These are phyloP conservation scores for Thaumatotibia leucotreta DNA, from an alignment of 1,140 invertebrate species.

Conservation along the genomic window DNA sequence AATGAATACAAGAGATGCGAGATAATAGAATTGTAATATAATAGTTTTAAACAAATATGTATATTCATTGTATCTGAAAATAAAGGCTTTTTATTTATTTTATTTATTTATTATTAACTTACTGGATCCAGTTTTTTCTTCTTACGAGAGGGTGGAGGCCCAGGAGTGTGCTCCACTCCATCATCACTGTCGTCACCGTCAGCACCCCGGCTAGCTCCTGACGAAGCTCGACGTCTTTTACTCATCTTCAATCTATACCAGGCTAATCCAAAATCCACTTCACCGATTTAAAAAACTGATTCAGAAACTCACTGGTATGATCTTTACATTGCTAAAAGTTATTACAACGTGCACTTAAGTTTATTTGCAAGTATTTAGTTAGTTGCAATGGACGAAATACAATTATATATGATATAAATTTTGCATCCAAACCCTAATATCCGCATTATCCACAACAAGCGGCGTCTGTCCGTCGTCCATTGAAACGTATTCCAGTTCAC, in stretches of 20 bases:
- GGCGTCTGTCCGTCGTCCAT: background rate
- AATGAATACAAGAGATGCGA: no score
- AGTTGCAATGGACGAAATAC: background rate
- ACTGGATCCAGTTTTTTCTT: conserved; percentile 72
- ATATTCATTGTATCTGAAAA: no score
- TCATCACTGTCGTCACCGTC: conserved; percentile 70
- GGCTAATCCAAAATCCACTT: conserved; percentile 1
- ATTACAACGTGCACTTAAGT: background rate
- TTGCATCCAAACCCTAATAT: no score
- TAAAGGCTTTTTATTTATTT: no score
- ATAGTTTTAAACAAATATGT: no score
- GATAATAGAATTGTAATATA: no score
- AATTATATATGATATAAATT: no score
- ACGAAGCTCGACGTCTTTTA: conserved; percentile 82
- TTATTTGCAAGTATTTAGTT: background rate
- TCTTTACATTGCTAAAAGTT: background rate
- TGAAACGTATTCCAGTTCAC: background rate
- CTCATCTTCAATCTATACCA: conserved; percentile 71
- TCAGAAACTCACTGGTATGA: background rate
- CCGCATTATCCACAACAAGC: conserved; percentile 10
- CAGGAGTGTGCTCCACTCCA: conserved; percentile 53
- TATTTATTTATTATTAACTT: conserved; percentile 19
- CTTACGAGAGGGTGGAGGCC: conserved; percentile 64
- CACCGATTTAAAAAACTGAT: background rate
- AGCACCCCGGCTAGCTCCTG: conserved; percentile 81